Evolutionary conservation across 2,888 invertebrate species (phyloP).

Genomic region (Chloromyia formosa): DNA sequence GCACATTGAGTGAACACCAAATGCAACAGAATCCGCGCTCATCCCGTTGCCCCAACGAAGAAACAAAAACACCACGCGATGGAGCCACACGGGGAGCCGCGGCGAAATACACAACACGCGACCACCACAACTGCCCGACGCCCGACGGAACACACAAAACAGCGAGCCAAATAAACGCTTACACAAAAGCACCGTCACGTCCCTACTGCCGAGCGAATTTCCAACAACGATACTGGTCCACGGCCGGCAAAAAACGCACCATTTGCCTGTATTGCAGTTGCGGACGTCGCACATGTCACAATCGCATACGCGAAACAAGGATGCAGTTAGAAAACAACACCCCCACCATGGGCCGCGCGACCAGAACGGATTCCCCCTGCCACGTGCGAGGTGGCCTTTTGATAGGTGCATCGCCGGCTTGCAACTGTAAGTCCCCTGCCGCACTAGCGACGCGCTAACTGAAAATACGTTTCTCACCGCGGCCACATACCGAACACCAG

Average conservation of each 20-base stretch:
- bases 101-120: background rate
- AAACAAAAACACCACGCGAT: too few species aligned
- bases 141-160: background rate
- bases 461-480: constrained; percentile 10
- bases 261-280: constrained; percentile 11
- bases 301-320: constrained; percentile 22
- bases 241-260: constrained; percentile 23
- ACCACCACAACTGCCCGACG: background rate
- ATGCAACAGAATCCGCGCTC: background rate
- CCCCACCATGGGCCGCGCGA: constrained; percentile 4
- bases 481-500: too few species aligned
- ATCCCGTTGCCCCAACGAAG: background rate
- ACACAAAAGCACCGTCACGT: background rate
- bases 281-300: background rate
- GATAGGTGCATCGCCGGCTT: constrained; percentile 36
- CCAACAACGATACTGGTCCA: background rate
- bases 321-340: constrained; percentile 28
- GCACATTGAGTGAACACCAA: background rate
- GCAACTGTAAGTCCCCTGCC: background rate
- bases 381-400: constrained; percentile 26
- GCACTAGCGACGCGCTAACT: constrained; percentile 2
- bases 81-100: constrained; percentile 6
- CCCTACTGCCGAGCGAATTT: background rate
- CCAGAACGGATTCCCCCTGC: background rate
- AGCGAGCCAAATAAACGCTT: background rate